Evolutionary conservation across 2,888 invertebrate species (phyloP), one percentile per base, ranked within the genome.

Genomic region (Litoditis marina): DNA sequence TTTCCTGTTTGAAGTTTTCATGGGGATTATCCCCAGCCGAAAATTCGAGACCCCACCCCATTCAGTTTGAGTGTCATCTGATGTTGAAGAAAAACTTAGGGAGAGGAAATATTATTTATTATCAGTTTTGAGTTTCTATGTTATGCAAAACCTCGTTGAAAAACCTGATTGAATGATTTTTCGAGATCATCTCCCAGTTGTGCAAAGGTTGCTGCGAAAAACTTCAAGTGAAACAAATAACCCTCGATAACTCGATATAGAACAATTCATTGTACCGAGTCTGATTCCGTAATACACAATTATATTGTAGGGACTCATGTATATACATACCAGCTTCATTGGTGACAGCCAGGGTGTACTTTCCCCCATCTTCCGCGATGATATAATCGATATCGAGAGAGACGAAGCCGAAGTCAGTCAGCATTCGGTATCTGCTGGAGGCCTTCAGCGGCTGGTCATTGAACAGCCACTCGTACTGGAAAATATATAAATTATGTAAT

Each of bases 321-420:
- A 50, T n/a, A 6, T n/a, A 25, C 3, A 25, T 50, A 50, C 65
- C 60, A 34, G 56, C 63, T 22, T 60, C 66, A 54, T 82, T 82
- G 34, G 62, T 65, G 7, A 79, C 77, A 0, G 71, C 67, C 32
- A 82, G 67, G 2, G 80, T 80, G 80, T 86, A 86, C 22, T 82
- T 83, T 52, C 96, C 96, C 59, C 91, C 90, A 84, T 98, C 96
- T 87, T 96, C 95, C 42, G 94, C 90, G 84, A 94, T 94, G 49
- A 94, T 93, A 84, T 95, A 95, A 58, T 94, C 87, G 77, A 98
- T 92, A 83, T 98, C 96, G 77, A 98, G 86, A 34, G 94, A 92
- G 30, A 95, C 95, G 84, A 91, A 95, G 69, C 96, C 96, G 84
- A 98, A 96, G 84, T 98, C 96, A 82, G 94, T 92, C 2, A 91